Conservation (phyloP, 2,797 vertebrate genomes). For the Capromys pilorides region DNA sequence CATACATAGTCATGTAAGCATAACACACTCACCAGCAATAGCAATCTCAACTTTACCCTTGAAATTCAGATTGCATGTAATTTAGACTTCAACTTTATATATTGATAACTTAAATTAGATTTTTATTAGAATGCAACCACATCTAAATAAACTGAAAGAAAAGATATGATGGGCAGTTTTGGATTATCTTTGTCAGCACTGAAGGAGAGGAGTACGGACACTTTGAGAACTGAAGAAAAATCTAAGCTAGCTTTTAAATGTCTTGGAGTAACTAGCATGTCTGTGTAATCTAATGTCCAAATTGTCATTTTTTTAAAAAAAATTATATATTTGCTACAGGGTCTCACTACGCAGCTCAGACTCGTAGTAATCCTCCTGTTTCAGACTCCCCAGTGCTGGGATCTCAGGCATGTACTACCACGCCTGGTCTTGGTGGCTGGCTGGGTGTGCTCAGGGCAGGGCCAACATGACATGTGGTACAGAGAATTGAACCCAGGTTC, state of each 20-base stretch:
- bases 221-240: conserved; percentile 17
- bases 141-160: conserved; percentile 3
- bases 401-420: too few species aligned
- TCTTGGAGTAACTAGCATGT: background rate
- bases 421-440: too few species aligned
- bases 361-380: too few species aligned
- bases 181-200: background rate
- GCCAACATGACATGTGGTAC: too few species aligned
- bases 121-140: background rate
- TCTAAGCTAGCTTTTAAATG: background rate
- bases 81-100: background rate
- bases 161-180: background rate
- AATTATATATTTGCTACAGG: too few species aligned
- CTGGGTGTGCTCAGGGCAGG: too few species aligned
- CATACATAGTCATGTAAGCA: background rate
- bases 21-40: background rate
- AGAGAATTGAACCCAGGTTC: too few species aligned
- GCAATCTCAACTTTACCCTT: background rate
- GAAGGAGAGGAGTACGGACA: background rate
- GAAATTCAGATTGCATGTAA: background rate
- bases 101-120: conserved; percentile 19
- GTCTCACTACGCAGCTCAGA: too few species aligned
- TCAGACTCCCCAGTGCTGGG: too few species aligned
- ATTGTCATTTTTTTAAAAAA: background rate
- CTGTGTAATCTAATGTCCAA: background rate